Evolutionary conservation across 2,797 vertebrate genomes (phyloP), one percentile per base, ranked within the genome.

Genomic region (Cetoscarus ocellatus): DNA sequence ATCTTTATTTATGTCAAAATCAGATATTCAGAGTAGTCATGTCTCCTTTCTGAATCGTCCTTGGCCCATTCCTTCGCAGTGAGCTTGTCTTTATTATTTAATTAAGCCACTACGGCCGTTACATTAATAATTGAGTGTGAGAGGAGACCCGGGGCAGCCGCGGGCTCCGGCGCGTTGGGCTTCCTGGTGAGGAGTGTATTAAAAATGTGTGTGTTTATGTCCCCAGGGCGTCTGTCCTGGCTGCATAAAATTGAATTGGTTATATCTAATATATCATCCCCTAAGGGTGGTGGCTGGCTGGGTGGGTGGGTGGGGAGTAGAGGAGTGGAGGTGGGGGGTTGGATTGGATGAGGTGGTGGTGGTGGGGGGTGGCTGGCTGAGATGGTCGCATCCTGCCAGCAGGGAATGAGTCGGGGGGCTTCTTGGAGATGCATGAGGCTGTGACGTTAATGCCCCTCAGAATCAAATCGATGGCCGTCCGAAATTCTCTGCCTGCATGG

Each of bases 221-320:
- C 94, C 93, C 94, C 82, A 79, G 93, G 93, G 93, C 85, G 90
- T 94, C 93, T 94, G 93, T 93, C 91, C 90, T 93, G 88, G 91
- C 93, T 94, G 94, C 94, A 94, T 94, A 94, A 95, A 94, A 94
- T 93, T 94, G 93, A 94, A 94, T 94, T 94, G 93, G 93, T 94
- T 94, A 94, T 93, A 94, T 94, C 94, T 94, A 94, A 94, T 94
- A 94, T 93, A 94, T 95, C 94, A 94, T 94, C 92, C 91, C 93
- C 93, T 91, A 91, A 92, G 92, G 92, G 89, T 88, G 91, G 77
- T 86, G 79, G 75, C 70, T 62, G 70, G 62, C 66, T 59, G 63
- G 47, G 10, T 51, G 69, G 12, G 72, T 75, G 79, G 73, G 60
- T 74, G 69, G 71, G 80, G 83, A 79, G 76, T 63, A 57, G 63